Evolutionary conservation across 1,140 invertebrate species (phyloP), one percentile per base, ranked within the genome.

Genomic region (Hypsibius dujardini): DNA sequence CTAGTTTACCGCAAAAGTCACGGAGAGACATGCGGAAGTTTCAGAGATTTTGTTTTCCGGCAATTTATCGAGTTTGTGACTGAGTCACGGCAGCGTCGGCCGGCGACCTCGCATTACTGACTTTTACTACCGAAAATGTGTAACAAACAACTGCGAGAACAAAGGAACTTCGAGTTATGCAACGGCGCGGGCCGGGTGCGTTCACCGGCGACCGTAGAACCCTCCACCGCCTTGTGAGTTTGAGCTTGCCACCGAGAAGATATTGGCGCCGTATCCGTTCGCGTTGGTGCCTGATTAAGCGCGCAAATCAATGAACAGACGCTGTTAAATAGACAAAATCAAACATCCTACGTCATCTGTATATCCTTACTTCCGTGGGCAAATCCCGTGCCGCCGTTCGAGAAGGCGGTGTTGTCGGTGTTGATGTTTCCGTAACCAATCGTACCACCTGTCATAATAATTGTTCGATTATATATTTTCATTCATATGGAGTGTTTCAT

Each of bases 401-500:
- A 67, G 42, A 14, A 67, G 12, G 62, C 62, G 3, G 62, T 67
- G 42, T 67, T 67, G 42, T 67, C 62, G 7, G 62, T 67, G 42
- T 67, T 67, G 7, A 67, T 67, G 7, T 7, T 67, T 7, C 62
- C 62, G 62, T 14, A 67, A 42, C 62, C 62, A 42, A 67, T 67
- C 7, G 7, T 7, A 3, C 62, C 62, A 14, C 62, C 62, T 14
- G 50, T 7, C 50, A n/a, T 7, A n/a, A 56, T 56, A 56, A 56
- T 56, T 56, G 50, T 7, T 7, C 7, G 7, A 56, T 56, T 7
- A 56, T 56, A 7, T 7, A 56, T 7, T n/a, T 56, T 56, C 7
- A 56, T 56, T 56, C 7, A 56, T 56, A 7, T 56, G 50, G 7
- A 7, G 50, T 56, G 7, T 56, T 56, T 7, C 7, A 56, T 7